Base-by-base conservation (phyloP, 2,113 vertebrate genomes). In the Melospiza georgiana region DNA sequence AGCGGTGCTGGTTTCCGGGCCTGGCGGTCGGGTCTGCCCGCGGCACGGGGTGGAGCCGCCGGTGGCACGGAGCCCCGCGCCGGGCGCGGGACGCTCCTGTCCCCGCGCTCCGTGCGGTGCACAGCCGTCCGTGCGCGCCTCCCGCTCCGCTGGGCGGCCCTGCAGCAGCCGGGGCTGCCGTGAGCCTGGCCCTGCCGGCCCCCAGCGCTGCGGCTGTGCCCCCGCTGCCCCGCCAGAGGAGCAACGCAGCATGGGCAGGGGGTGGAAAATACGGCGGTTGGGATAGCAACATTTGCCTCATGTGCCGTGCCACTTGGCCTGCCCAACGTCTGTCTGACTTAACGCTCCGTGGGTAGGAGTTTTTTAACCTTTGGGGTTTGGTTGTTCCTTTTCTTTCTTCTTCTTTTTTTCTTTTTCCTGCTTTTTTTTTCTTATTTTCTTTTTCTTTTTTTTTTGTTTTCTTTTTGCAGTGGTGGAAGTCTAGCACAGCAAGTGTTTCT, bases 221-320 rank as follows among this genome's bases (percentile, higher is more conserved):
- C 5, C 16, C 15, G 33, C 21, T 3, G 39, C 10, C 23, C 27
- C 8, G 35, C 52, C 15, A 13, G 17, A 6, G 14, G 10, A 9
- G 0, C 17, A 2, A 1, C 23, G 31, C 10, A 1, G 5, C 8
- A 1, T 5, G 48, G 52, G 30, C 7, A 18, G 1, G 5, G 62
- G 18, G 6, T 7, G 27, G 48, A 2, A 39, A 17, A 6, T 10
- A 0, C 15, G 51, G 22, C 66, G 13, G 22, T 18, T 24, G 71
- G 41, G 15, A 6, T 48, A 1, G 6, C 87, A 2, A 6, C 87
- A 2, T 12, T 39, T 6, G 33, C 28, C 12, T 11, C 1, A 0
- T 19, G 59, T 6, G 35, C 54, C 20, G 0, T 48, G 65, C n/a
- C 8, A 11, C 52, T 7, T 7, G 20, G 57, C 41, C 85, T 21